Evolutionary conservation across 2,113 vertebrate genomes (phyloP), one percentile per base, ranked within the genome.

Genomic region (Megalops atlanticus): DNA sequence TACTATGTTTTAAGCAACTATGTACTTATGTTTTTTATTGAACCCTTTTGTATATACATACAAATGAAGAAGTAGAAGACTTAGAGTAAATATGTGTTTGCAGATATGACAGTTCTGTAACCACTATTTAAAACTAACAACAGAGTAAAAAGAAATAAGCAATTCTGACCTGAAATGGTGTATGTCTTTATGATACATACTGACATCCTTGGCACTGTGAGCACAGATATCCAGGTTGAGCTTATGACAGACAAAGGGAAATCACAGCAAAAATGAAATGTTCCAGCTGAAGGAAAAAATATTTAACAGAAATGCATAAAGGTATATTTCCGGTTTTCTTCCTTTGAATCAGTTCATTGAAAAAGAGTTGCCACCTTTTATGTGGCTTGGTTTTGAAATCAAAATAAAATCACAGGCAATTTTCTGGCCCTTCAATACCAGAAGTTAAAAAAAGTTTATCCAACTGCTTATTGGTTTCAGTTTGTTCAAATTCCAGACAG

Each of bases 101-200:
- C n/a, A n/a, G n/a, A 6, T 10, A 45, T 45, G 43, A 45, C 7
- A 45, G n/a, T n/a, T n/a, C n/a, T n/a, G n/a, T n/a, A n/a, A n/a
- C n/a, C n/a, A n/a, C n/a, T n/a, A n/a, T n/a, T n/a, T n/a, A n/a
- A n/a, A n/a, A n/a, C n/a, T n/a, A n/a, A 14, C 14, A 45, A 45
- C 43, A 45, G 7, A 6, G 14, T 14, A 10, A 14, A 45, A 45
- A 45, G 43, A 47, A 10, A 81, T 69, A 45, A 64, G 68, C 2
- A 36, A 1, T 75, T 78, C 88, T 87, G 76, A 92, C 89, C 90
- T 91, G 86, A 78, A 87, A 85, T 41, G 80, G 82, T 72, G 85
- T 83, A 75, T 84, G 69, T 87, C 87, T 54, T 85, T 33, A 41
- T 69, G 73, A 84, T 58, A 77, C 88, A 87, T 86, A 74, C 79